phyloP scores from a whole-genome alignment of 1,140 invertebrate genomes.

The Littorina saxatilis region DNA sequence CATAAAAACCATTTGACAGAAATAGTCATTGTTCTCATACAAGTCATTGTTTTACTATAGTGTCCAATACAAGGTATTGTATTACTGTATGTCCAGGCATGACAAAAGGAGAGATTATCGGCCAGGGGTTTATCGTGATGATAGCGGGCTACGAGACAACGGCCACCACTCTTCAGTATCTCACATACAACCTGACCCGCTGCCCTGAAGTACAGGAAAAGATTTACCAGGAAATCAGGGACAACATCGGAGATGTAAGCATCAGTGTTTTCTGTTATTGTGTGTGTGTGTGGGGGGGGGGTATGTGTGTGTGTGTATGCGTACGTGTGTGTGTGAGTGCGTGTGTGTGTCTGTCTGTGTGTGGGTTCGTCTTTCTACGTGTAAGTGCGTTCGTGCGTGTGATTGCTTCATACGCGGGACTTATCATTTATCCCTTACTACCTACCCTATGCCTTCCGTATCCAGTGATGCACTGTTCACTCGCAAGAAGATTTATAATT shows the following conservation, averaged over 20 bases:
- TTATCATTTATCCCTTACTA: no score
- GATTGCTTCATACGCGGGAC: no score
- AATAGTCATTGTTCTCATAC: no score
- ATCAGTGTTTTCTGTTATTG: neutral
- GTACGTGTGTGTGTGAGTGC: neutral
- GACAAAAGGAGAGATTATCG: no score
- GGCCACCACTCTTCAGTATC: constrained; percentile 78
- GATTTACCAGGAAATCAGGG: constrained; percentile 44
- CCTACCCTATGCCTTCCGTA: neutral
- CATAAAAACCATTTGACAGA: no score
- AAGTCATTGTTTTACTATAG: no score
- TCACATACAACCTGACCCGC: constrained; percentile 79
- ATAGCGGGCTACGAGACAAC: no score
- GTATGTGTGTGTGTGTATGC: constrained; percentile 50
- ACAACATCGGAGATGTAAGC: constrained; percentile 53
- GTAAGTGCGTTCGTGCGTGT: neutral
- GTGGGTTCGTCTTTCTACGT: no score
- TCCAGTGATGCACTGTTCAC: neutral
- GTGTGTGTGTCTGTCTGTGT: neutral
- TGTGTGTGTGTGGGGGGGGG: neutral
- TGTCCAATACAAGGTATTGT: no score
- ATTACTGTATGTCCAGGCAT: no score
- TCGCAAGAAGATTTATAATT: no score
- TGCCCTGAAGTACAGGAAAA: constrained; percentile 67
- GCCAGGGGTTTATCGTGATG: no score